Conservation (phyloP, 2,888 invertebrate species). For the Drosophila anomelani region DNA sequence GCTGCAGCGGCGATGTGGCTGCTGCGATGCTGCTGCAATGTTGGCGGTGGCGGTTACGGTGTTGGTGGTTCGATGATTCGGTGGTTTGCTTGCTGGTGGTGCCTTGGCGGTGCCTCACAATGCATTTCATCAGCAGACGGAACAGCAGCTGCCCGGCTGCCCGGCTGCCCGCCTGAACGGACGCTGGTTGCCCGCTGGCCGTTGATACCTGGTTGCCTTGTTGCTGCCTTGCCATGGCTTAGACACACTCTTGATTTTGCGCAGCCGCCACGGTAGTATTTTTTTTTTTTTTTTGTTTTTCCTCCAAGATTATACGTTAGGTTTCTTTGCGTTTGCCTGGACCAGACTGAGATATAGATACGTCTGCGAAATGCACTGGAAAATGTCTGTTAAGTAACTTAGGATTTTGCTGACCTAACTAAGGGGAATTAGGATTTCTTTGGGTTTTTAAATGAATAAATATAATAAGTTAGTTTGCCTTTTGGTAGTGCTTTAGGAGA, state of each 20-base stretch:
- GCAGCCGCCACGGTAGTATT: slow-evolving; percentile 23
- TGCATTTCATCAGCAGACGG: slow-evolving; percentile 68
- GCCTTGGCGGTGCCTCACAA: slow-evolving; percentile 61
- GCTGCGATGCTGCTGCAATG: not conserved
- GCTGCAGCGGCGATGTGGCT: not conserved
- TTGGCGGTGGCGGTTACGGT: slow-evolving; percentile 8
- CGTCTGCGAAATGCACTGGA: slow-evolving; percentile 34
- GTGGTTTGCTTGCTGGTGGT: slow-evolving; percentile 40
- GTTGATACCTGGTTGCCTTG: slow-evolving; percentile 20
- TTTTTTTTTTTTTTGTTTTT: slow-evolving; percentile 13
- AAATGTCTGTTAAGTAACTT: not conserved
- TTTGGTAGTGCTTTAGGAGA: too few relatives aligned
- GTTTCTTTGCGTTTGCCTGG: slow-evolving; percentile 72
- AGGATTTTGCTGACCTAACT: not conserved
- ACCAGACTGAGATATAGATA: slow-evolving; percentile 67
- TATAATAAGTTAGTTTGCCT: too few relatives aligned
- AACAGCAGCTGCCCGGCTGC: slow-evolving; percentile 64
- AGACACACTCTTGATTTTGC: slow-evolving; percentile 77
- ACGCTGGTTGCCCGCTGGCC: slow-evolving; percentile 31
- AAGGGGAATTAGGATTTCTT: not conserved
- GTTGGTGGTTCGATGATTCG: slow-evolving; percentile 16
- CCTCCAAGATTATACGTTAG: slow-evolving; percentile 76
- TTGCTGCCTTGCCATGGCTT: slow-evolving; percentile 53
- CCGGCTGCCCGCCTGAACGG: slow-evolving; percentile 38
- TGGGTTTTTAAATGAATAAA: too few relatives aligned